These are phyloP conservation scores for Sebastes schlegelii DNA, from an alignment of 2,113 vertebrate genomes.

Conservation along the genomic window DNA sequence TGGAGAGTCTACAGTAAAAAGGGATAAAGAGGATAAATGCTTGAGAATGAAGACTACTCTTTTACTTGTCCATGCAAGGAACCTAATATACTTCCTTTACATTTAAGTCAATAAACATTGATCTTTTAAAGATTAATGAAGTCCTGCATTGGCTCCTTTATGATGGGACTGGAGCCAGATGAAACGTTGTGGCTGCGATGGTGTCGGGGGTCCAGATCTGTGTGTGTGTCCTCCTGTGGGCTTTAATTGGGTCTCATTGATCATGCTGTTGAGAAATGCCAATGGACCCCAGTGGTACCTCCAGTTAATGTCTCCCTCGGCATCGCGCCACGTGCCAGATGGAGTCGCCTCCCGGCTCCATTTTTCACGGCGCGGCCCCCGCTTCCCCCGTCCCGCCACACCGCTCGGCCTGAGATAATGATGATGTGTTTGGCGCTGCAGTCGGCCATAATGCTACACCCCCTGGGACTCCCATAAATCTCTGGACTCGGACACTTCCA, in stretches of 20 bases:
- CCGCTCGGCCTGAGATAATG: slow-evolving; percentile 60
- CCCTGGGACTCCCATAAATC: slow-evolving; percentile 70
- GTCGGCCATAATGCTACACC: slow-evolving; percentile 41
- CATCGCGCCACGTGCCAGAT: slow-evolving; percentile 69
- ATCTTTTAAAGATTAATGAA: slow-evolving; percentile 29
- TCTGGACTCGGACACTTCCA: slow-evolving; percentile 22
- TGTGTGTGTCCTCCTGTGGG: slow-evolving; percentile 15
- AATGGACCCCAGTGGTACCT: slow-evolving; percentile 59
- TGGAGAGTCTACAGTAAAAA: slow-evolving; percentile 27
- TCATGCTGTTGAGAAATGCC: slow-evolving; percentile 70
- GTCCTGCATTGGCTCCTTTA: slow-evolving; percentile 1
- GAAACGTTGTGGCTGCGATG: slow-evolving; percentile 13
- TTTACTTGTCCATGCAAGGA: neutral
- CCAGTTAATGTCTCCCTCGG: slow-evolving; percentile 73
- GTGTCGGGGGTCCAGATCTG: slow-evolving; percentile 21
- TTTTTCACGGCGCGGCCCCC: slow-evolving; percentile 54
- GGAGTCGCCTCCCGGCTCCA: slow-evolving; percentile 59
- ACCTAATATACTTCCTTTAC: slow-evolving; percentile 14
- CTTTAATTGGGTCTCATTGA: slow-evolving; percentile 79
- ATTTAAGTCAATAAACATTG: slow-evolving; percentile 40
- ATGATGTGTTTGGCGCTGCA: slow-evolving; percentile 65
- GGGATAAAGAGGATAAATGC: neutral
- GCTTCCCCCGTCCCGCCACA: slow-evolving; percentile 18
- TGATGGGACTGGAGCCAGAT: slow-evolving; percentile 19
- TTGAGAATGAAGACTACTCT: neutral